Conservation (phyloP, 2,888 invertebrate species). For the Alentia gelatinosa region DNA sequence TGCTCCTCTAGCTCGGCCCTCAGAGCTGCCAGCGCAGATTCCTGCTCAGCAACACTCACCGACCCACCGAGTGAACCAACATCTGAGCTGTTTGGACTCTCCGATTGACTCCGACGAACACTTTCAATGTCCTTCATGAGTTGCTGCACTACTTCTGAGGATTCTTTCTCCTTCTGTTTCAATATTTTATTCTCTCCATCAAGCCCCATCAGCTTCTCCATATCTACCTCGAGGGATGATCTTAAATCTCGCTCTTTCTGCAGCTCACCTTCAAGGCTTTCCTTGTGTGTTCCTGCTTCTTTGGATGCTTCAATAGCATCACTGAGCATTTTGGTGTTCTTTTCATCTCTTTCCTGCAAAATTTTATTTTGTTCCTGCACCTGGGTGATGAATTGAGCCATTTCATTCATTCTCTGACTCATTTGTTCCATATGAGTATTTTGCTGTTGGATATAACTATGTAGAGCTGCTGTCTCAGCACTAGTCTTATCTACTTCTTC, state of each 20-base stretch:
- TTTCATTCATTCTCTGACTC: not conserved
- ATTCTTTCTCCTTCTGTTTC: constrained; percentile 56
- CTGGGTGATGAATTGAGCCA: not conserved
- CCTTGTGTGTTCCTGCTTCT: not conserved
- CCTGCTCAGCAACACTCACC: constrained; percentile 23
- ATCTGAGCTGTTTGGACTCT: not conserved
- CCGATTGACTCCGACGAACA: not conserved
- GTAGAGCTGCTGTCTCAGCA: not conserved
- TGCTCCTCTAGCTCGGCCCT: constrained; percentile 68
- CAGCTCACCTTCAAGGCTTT: not conserved
- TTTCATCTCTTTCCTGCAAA: not conserved
- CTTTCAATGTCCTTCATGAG: constrained; percentile 64
- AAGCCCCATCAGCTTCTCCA: not conserved
- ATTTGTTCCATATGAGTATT: constrained; percentile 22
- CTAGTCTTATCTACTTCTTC: not conserved
- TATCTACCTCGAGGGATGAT: not conserved
- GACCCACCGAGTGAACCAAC: constrained; percentile 5
- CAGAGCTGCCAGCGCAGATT: constrained; percentile 56
- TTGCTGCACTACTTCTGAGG: constrained; percentile 59
- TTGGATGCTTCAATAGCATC: not conserved
- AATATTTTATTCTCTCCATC: constrained; percentile 4
- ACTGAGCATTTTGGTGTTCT: not conserved
- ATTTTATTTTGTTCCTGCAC: constrained; percentile 32
- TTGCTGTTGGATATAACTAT: constrained; percentile 1
- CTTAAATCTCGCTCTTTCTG: not conserved